Percentiles rank a stretch among this genome's conserved stretches.
Evolutionary conservation across 53 echinoderm and acorn worm species (phyloP).

Genomic region (Arbacia lixula): DNA sequence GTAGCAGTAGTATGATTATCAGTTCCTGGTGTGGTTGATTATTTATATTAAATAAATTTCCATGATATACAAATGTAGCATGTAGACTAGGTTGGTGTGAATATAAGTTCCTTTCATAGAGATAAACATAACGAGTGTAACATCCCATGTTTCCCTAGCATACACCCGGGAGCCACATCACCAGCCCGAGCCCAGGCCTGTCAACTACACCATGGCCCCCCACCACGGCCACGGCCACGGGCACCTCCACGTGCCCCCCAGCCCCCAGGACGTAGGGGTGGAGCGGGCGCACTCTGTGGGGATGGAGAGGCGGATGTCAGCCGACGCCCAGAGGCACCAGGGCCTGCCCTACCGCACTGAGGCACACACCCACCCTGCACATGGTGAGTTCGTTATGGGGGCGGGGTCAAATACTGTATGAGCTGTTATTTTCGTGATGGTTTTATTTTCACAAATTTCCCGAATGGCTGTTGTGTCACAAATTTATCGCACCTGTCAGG

Average conservation of each 20-base stretch:
- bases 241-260: not conserved
- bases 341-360: constrained; percentile 1
- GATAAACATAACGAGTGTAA: no score
- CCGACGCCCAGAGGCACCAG: not conserved
- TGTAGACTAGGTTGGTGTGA: no score
- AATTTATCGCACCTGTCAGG: not conserved
- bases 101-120: no score
- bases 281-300: not conserved
- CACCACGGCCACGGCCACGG: constrained; percentile 6
- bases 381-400: not conserved
- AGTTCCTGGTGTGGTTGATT: no score
- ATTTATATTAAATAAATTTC: no score
- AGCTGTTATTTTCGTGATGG: no score
- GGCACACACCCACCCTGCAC: not conserved
- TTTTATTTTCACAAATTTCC: no score
- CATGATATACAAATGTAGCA: no score
- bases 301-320: constrained; percentile 16
- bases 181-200: not conserved
- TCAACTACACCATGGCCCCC: constrained; percentile 9
- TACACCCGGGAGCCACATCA: constrained; percentile 15
- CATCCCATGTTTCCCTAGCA: no score
- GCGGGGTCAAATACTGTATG: no score
- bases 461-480: not conserved
- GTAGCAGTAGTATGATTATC: no score
- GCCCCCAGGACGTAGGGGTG: not conserved